Base-by-base conservation (phyloP, 1,140 invertebrate genomes). In the Teleopsis dalmanni region DNA sequence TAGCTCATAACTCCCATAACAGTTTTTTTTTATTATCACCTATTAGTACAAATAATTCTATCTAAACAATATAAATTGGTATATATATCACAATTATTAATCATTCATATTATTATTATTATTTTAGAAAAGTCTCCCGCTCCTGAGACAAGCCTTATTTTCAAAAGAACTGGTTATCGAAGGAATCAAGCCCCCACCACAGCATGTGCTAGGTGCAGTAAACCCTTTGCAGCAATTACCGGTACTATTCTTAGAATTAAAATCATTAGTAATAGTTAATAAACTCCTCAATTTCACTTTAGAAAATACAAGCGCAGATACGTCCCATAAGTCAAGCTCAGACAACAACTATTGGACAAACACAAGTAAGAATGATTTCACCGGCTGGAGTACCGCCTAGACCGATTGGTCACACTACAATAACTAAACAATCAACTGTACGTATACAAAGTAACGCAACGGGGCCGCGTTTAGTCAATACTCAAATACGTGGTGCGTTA, bases 121-220 rank as follows among this genome's bases (percentile, higher is more conserved):
- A 48, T 76, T 78, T 57, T 74, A 92, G 88, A 97, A 95, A 85
- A 97, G 92, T 78, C 76, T 98, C 64, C 94, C 95, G 27, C 79
- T 94, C 53, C 75, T 98, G 37, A 79, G 94, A 29, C 88, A 93
- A 60, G 95, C 92, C 4, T 77, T 98, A 47, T 84, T 89, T 37
- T 87, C 82, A 34, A 88, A 90, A 72, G 93, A 96, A 74, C 77
- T 96, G 56, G 82, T 85, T n/a, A 97, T 98, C 58, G 93, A 97
- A 54, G 95, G 94, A 2, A 95, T 98, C 55, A 82, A 85, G 65
- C 87, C 94, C 9, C 95, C 93, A 47, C 84, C 85, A 14, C 65
- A 80, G 16, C 80, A 78, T 65, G 75, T 82, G 33, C 76, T 81
- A 9, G 65, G 65, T 16, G 50, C 65, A 21, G 57, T 55, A 18